These are phyloP conservation scores for Gracilinanus agilis DNA, from an alignment of 2,113 vertebrate genomes.

Conservation along the genomic window DNA sequence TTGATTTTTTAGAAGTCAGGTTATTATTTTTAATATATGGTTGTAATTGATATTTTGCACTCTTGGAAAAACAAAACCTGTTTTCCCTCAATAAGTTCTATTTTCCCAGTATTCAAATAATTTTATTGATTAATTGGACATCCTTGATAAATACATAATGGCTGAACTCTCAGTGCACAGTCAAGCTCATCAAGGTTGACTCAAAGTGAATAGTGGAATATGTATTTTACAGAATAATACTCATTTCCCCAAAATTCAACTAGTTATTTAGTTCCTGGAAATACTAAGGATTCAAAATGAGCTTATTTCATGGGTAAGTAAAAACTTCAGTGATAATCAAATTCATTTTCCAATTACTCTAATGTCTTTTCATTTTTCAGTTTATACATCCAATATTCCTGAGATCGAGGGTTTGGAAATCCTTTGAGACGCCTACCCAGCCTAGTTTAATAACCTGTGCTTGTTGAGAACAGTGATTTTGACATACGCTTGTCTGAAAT, in stretches of 20 bases:
- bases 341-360: conserved; percentile 57
- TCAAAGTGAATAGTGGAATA: conserved; percentile 11
- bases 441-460: conserved; percentile 69
- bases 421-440: conserved; percentile 30
- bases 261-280: conserved; percentile 17
- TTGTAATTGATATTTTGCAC: conserved; percentile 9
- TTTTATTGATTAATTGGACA: background rate
- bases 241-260: conserved; percentile 9
- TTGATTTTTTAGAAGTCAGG: background rate
- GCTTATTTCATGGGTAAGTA: conserved; percentile 54
- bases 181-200: background rate
- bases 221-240: conserved; percentile 8
- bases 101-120: conserved; percentile 2
- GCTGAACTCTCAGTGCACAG: background rate
- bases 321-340: conserved; percentile 36
- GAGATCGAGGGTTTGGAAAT: conserved; percentile 48
- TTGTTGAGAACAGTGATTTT: conserved; percentile 56
- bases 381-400: conserved; percentile 58
- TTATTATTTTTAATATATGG: background rate
- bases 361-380: conserved; percentile 63
- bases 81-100: background rate
- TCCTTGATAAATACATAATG: background rate
- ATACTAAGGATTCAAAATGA: conserved; percentile 55
- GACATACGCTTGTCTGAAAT: conserved; percentile 37
- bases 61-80: background rate